Evolutionary conservation across 2,888 invertebrate species (phyloP).

Genomic region (Eupsilia transversa): DNA sequence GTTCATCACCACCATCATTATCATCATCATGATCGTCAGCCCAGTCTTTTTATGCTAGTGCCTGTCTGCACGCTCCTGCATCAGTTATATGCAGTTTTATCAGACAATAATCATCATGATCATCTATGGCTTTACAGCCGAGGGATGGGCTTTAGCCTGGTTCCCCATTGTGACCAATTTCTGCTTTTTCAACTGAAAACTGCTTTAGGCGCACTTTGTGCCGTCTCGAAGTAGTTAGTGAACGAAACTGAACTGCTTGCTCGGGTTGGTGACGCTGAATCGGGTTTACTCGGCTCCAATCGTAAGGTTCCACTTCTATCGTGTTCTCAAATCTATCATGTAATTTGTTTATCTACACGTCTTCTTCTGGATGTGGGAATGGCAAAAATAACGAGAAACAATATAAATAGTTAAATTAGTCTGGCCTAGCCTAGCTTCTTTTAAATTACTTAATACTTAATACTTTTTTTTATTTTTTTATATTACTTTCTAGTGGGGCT

Average conservation of each 20-base stretch:
- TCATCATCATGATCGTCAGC: background rate
- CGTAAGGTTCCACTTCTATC: too few species aligned
- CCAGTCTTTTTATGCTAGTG: background rate
- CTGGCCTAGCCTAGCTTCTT: too few species aligned
- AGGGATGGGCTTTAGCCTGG: background rate
- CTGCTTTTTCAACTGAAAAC: background rate
- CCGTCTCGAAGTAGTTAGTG: background rate
- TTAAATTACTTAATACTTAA: too few species aligned
- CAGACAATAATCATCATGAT: background rate
- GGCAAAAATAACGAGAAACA: too few species aligned
- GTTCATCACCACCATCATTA: background rate
- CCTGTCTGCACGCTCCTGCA: background rate
- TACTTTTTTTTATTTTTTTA: background rate
- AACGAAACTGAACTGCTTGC: background rate
- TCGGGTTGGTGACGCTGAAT: background rate
- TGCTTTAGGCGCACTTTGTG: background rate
- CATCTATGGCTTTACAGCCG: background rate
- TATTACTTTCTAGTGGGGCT: background rate
- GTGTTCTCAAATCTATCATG: background rate
- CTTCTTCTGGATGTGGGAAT: too few species aligned
- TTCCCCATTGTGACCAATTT: background rate
- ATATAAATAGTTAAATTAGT: too few species aligned
- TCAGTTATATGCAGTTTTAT: too few species aligned
- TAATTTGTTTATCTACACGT: background rate
- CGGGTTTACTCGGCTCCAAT: background rate